These are phyloP conservation scores for Trachelus troglodyta DNA, from an alignment of 2,888 invertebrate species.

Conservation along the genomic window DNA sequence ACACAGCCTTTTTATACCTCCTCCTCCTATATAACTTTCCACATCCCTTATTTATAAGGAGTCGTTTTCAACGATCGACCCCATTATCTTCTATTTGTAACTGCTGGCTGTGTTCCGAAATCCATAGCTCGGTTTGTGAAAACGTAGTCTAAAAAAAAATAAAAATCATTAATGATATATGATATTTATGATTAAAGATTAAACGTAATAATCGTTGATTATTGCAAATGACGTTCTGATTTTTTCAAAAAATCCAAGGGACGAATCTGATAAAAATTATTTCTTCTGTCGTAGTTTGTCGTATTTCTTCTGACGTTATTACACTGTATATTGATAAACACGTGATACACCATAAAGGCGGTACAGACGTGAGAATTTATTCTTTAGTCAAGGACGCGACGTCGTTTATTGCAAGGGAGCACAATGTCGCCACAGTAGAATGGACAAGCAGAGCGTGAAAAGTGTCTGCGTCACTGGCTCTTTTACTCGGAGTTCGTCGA, in stretches of 20 bases:
- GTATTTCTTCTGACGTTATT: background rate
- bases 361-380: background rate
- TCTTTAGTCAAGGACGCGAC: constrained; percentile 7
- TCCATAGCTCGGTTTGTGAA: background rate
- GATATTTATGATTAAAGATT: background rate
- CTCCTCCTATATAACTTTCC: background rate
- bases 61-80: background rate
- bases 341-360: background rate
- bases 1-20: background rate
- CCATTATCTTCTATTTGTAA: background rate
- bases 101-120: background rate
- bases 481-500: constrained; percentile 18
- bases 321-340: background rate
- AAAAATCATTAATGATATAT: background rate
- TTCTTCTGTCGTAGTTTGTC: background rate
- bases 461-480: constrained; percentile 22
- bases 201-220: background rate
- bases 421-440: background rate
- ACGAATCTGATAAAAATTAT: background rate
- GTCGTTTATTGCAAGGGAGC: background rate
- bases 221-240: background rate
- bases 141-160: background rate
- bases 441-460: constrained; percentile 6
- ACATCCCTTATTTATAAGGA: background rate
- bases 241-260: background rate